Conservation (phyloP, 2,797 vertebrate genomes). For the Takifugu ocellatus region DNA sequence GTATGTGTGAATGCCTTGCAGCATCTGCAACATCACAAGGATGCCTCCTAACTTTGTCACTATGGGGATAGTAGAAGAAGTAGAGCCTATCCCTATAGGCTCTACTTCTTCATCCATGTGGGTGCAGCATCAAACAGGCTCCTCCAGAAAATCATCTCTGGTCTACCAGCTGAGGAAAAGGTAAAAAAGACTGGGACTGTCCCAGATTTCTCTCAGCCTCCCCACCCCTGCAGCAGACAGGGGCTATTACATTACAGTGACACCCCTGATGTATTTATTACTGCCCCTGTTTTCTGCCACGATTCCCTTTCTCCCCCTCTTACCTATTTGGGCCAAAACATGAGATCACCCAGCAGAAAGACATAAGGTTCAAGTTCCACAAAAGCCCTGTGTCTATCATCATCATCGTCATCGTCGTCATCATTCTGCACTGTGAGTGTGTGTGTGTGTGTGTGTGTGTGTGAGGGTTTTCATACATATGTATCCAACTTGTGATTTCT, state of each 20-base stretch:
- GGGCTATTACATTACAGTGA: slow-evolving; percentile 28
- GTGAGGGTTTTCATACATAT: not conserved
- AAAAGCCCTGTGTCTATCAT: slow-evolving; percentile 59
- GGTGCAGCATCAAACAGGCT: too few species aligned
- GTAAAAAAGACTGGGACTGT: too few species aligned
- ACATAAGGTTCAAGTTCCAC: slow-evolving; percentile 76
- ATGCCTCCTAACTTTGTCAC: too few species aligned
- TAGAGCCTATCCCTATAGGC: too few species aligned
- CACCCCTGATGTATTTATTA: slow-evolving; percentile 29
- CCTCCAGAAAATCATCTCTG: too few species aligned
- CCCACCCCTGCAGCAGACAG: not conserved
- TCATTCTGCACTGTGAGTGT: not conserved
- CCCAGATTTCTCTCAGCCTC: too few species aligned
- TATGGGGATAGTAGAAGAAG: too few species aligned
- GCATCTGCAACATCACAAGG: too few species aligned
- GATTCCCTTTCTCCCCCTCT: not conserved
- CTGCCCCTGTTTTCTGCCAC: slow-evolving; percentile 10
- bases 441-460: slow-evolving; percentile 19
- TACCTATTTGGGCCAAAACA: slow-evolving; percentile 57
- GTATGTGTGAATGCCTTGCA: too few species aligned
- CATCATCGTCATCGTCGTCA: slow-evolving; percentile 17
- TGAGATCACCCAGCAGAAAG: slow-evolving; percentile 72
- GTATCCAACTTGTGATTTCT: too few species aligned
- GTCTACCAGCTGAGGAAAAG: too few species aligned
- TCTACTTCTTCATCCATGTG: too few species aligned